phyloP scores from a whole-genome alignment of 2,113 vertebrate species.

The Cyprinodon brontotheroides region DNA sequence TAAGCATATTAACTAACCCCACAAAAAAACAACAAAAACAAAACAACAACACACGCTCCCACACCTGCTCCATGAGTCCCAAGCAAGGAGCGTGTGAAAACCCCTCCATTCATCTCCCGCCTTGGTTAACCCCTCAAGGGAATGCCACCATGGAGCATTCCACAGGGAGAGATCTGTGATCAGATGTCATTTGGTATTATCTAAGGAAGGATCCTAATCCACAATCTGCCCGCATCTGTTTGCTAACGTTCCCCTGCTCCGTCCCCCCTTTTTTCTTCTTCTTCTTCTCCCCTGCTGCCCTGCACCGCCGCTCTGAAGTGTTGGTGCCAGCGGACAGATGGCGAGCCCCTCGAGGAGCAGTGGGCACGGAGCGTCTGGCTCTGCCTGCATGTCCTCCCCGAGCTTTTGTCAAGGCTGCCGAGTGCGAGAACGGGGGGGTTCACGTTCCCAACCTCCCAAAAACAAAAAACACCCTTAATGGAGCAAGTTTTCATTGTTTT shows the following conservation, averaged over 20 bases:
- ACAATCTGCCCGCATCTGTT: conserved; percentile 80
- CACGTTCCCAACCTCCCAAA: conserved; percentile 32
- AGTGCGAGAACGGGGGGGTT: conserved; percentile 41
- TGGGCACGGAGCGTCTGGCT: conserved; percentile 71
- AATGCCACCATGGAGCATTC: conserved; percentile 71
- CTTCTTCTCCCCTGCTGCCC: conserved; percentile 38
- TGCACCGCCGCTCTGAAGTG: conserved; percentile 67
- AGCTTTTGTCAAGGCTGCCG: conserved; percentile 63
- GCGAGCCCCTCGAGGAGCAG: conserved; percentile 71
- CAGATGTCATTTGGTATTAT: conserved; percentile 82
- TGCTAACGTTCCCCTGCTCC: conserved; percentile 66
- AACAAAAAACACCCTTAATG: conserved; percentile 45
- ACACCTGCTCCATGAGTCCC: conserved; percentile 78
- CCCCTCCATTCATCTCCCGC: conserved; percentile 72
- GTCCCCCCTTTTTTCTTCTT: conserved; percentile 32
- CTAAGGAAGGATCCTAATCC: conserved; percentile 78
- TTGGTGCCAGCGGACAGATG: conserved; percentile 77
- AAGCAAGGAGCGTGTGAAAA: conserved; percentile 74
- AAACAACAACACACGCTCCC: conserved; percentile 56
- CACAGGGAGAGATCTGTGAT: conserved; percentile 76
- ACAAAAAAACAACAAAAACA: conserved; percentile 30
- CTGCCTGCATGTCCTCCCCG: conserved; percentile 60
- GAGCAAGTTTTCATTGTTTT: conserved; percentile 41
- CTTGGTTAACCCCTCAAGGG: conserved; percentile 78
- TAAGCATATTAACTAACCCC: not conserved